Conservation (phyloP, 1,140 invertebrate species). For the Rhizoglyphus robini region DNA sequence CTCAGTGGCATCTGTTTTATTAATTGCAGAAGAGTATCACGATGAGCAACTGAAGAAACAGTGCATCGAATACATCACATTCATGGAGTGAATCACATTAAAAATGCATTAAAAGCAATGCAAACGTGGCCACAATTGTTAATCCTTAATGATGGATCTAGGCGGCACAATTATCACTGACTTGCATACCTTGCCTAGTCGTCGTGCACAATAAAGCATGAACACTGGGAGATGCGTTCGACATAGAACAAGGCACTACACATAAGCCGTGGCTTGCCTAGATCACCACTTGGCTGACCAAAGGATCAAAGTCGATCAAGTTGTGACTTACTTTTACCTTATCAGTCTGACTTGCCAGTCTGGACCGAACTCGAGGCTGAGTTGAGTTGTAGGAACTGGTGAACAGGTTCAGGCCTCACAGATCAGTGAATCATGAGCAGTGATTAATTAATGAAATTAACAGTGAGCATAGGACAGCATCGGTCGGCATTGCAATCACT, state of each 20-base stretch:
- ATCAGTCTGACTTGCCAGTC: background rate
- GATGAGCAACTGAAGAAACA: no score
- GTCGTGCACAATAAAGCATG: background rate
- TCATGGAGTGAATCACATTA: background rate
- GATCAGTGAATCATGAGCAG: slow-evolving; percentile 15
- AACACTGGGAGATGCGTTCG: no score
- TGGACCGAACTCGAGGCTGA: no score
- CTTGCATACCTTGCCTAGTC: no score
- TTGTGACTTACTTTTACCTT: no score
- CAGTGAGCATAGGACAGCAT: background rate
- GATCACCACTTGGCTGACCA: no score
- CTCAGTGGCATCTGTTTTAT: no score
- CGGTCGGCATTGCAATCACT: background rate
- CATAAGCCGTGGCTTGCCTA: no score
- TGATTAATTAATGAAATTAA: slow-evolving; percentile 12
- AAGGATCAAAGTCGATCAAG: no score
- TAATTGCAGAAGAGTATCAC: background rate
- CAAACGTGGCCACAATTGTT: background rate
- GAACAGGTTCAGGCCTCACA: background rate
- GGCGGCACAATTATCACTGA: background rate
- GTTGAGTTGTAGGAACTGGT: no score
- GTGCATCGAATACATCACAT: no score
- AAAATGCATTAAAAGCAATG: slow-evolving; percentile 8
- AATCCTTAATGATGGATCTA: background rate
- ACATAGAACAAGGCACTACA: no score